Base-by-base conservation (phyloP, 2,797 vertebrate genomes). In the Sebastes alutus region DNA sequence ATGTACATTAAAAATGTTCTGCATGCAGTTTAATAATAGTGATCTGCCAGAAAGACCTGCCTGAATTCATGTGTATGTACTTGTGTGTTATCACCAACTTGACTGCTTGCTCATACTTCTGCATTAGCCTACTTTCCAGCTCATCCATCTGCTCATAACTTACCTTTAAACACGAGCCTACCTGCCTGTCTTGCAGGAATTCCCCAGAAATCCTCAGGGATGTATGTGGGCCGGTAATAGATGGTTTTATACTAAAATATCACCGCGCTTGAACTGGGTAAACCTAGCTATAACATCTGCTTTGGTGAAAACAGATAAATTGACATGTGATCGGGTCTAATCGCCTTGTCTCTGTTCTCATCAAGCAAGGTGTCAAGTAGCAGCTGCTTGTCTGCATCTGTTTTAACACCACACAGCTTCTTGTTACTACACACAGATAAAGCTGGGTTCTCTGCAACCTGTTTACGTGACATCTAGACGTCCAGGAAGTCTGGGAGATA, bases 61-160 rank as follows among this genome's bases (percentile, higher is more conserved):
- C n/a, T 42, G 3, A 6, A 22, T 59, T 52, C n/a, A 33, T n/a
- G 3, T 32, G 12, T 13, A 20, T 23, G 7, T 29, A 1, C 16
- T 29, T 30, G 2, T 22, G 2, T 25, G 27, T 54, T 25, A 30
- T 13, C 7, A 23, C 14, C 10, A 67, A 72, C 54, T 49, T 38
- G 12, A 56, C 33, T 27, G 3, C 35, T 35, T 56, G n/a, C 23
- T 62, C 22, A n/a, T 25, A 25, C 20, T 52, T 23, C 52, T 54
- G 16, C 67, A 81, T 55, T 65, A 78, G 30, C 74, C 66, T 60
- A 72, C 55, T 83, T 86, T 87, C 55, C 69, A 72, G 35, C 69
- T 80, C 52, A 14, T 30, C 25, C 35, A 54, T 77, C 38, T 38
- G 62, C 52, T 38, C 22, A 76, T 58, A 74, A 76, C 72, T 69